Conservation (phyloP, 2,113 vertebrate genomes). For the Campylorhamphus procurvoides region DNA sequence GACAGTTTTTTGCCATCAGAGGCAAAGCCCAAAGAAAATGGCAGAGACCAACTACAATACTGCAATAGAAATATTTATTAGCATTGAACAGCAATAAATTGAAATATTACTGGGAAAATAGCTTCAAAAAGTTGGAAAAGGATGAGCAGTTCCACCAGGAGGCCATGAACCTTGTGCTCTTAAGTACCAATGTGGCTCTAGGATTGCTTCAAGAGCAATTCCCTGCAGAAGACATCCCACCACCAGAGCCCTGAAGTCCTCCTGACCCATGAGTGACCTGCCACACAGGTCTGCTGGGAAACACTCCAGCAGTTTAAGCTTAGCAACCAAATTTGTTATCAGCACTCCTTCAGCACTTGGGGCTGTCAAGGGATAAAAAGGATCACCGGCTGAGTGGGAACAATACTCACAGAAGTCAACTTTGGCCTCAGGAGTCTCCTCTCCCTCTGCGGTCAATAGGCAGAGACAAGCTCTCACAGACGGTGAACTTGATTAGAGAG, state of each 20-base stretch:
- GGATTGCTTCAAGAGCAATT: background rate
- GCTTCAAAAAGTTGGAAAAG: accelerated
- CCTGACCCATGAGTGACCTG: background rate
- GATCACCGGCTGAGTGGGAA: background rate
- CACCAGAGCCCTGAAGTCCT: background rate
- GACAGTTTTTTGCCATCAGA: background rate
- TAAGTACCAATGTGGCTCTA: background rate
- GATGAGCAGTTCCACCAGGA: background rate
- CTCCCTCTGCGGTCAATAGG: background rate
- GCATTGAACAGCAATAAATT: background rate
- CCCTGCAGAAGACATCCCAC: background rate
- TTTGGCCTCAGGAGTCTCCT: constrained; percentile 1
- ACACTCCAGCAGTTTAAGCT: background rate
- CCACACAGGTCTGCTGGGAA: background rate
- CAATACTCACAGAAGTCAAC: constrained; percentile 29
- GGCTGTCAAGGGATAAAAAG: background rate
- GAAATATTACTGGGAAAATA: background rate
- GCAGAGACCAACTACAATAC: background rate
- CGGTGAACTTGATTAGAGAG: constrained; percentile 33
- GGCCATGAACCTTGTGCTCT: background rate
- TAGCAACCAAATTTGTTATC: background rate
- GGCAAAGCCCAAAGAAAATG: background rate
- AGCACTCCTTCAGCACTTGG: background rate
- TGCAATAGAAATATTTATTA: background rate
- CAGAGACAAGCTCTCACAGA: constrained; percentile 12